phyloP scores from a whole-genome alignment of 2,797 vertebrate genomes.

The Odontamblyopus lacepedii region DNA sequence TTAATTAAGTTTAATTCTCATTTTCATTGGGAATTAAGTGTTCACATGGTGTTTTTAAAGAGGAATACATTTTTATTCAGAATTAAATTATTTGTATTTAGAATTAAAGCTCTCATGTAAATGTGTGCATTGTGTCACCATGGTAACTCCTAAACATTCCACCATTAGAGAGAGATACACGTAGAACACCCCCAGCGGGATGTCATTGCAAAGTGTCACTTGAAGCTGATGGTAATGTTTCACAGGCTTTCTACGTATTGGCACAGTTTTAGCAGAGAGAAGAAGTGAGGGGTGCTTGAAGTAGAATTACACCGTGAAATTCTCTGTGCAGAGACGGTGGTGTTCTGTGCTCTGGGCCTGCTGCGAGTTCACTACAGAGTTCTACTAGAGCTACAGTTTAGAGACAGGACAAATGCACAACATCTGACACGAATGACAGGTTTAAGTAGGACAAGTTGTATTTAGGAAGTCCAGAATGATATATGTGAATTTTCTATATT shows the following conservation, averaged over 20 bases:
- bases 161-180: neutral
- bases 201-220: neutral
- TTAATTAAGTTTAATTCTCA: no score
- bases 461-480: neutral
- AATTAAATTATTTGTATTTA: no score
- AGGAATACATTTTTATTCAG: no score
- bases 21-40: no score
- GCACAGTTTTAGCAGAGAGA: slow-evolving; percentile 7
- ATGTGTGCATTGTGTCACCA: no score
- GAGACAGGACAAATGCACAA: slow-evolving; percentile 4
- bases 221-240: slow-evolving; percentile 35
- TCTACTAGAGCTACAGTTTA: slow-evolving; percentile 38
- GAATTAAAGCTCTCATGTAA: no score
- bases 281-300: slow-evolving; percentile 44
- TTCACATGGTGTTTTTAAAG: no score
- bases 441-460: no score
- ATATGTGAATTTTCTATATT: no score
- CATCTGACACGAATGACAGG: neutral
- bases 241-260: slow-evolving; percentile 28
- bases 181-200: no score
- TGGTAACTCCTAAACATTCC: neutral
- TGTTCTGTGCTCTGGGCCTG: slow-evolving; percentile 23
- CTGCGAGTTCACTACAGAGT: slow-evolving; percentile 39
- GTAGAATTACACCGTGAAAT: slow-evolving; percentile 57
- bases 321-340: slow-evolving; percentile 36